Evolutionary conservation across 1,140 invertebrate species (phyloP), one percentile per base, ranked within the genome.

Genomic region (Protaetia brevitarsis): DNA sequence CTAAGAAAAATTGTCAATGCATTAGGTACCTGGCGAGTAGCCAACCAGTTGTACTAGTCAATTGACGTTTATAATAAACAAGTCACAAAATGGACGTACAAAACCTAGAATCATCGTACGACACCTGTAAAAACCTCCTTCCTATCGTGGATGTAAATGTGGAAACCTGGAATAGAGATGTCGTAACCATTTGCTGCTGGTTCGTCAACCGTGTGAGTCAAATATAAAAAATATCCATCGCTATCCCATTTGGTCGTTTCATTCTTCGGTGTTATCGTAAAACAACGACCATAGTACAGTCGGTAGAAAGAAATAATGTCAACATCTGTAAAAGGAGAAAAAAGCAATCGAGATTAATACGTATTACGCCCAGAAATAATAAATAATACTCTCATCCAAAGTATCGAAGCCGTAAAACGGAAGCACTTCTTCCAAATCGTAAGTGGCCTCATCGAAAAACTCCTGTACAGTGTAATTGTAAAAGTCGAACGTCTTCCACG

Each of bases 141-240:
- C 10, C 58, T 11, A 31, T 69, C 64, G 30, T 74, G 70, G 0
- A 73, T 62, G 21, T 68, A 69, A 16, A 73, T 64, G 21, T 72
- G 62, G 45, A 68, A 73, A 13, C 70, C 72, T 34, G 68, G 67
- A 4, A 65, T 5, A 6, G 66, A 79, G 1, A 83, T 67, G 0
- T 79, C 79, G 61, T 82, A 77, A 37, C 79, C 71, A 79, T 83
- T 69, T 16, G 74, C 61, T 7, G n/a, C 60, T 7, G 63, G 67
- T 16, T 37, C 30, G 16, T 8, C 62, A 3, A 60, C 30, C 7
- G 66, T 68, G 30, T 73, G 72, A 4, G 8, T 34, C 3, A 74
- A 37, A 63, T 71, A 72, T 2, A 74, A 69, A 10, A 57, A 72
- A 61, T 67, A 74, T 7, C 71, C 71, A 2, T 10, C n/a, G 10